Conservation (phyloP, 2,888 invertebrate species). For the Gnatocerus cornutus region DNA sequence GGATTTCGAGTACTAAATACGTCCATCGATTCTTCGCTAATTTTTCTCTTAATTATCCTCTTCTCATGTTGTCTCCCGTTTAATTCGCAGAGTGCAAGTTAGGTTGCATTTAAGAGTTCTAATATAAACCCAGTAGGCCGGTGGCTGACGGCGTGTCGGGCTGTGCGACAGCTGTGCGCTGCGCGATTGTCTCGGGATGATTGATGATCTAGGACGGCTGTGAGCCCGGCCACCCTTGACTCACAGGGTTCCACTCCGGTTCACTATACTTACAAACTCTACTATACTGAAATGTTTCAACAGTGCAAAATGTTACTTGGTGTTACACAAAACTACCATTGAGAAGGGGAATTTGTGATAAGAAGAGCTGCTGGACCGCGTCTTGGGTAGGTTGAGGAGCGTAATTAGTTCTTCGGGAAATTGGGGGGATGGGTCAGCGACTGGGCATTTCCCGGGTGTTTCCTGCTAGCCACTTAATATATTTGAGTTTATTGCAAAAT, state of each 20-base stretch:
- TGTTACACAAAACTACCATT: conserved; percentile 34
- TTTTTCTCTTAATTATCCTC: too few species aligned
- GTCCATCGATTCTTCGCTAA: too few species aligned
- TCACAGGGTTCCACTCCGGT: conserved; percentile 67
- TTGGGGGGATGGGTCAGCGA: too few species aligned
- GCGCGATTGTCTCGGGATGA: conserved; percentile 77
- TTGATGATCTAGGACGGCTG: conserved; percentile 76
- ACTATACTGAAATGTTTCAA: conserved; percentile 50
- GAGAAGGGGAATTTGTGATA: neutral
- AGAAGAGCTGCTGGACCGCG: neutral
- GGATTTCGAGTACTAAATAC: too few species aligned
- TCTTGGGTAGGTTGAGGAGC: neutral
- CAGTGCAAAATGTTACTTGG: conserved; percentile 54
- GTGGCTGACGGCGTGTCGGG: conserved; percentile 67
- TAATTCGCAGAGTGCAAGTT: conserved; percentile 64
- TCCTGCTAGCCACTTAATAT: too few species aligned
- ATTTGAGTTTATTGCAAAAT: too few species aligned
- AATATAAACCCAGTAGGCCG: conserved; percentile 68
- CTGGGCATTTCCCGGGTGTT: too few species aligned
- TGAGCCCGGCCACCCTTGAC: conserved; percentile 68
- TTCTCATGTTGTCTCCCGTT: conserved; percentile 34
- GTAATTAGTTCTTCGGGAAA: too few species aligned
- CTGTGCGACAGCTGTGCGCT: conserved; percentile 76
- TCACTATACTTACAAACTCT: conserved; percentile 63
- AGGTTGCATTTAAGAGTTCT: conserved; percentile 65